Conservation (phyloP, 2,888 invertebrate species). For the Trachelus stipa region DNA sequence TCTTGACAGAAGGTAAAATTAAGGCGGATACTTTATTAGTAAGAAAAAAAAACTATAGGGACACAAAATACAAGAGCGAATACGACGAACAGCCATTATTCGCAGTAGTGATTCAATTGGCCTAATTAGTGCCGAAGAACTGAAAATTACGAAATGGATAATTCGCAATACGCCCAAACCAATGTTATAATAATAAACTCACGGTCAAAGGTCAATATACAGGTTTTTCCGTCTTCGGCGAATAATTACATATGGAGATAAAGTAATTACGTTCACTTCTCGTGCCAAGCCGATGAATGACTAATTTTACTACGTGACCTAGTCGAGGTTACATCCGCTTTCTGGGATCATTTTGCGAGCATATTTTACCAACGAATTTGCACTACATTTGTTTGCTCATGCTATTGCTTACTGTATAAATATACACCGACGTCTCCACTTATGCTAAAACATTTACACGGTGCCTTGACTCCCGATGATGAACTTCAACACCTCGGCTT, state of each 20-base stretch:
- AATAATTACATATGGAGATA: background rate
- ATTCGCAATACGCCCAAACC: background rate
- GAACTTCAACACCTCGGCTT: background rate
- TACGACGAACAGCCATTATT: background rate
- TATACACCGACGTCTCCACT: background rate
- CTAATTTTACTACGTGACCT: slow-evolving; percentile 13
- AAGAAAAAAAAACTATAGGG: too few relatives aligned
- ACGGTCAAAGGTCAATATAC: background rate
- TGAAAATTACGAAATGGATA: background rate
- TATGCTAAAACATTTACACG: background rate
- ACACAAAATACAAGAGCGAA: background rate
- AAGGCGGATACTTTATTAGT: background rate
- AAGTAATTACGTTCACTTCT: background rate
- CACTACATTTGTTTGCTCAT: slow-evolving; percentile 1
- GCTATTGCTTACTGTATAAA: background rate
- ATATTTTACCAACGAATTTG: slow-evolving; percentile 11
- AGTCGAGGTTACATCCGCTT: slow-evolving; percentile 18
- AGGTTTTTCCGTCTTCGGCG: background rate
- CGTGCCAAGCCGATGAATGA: background rate
- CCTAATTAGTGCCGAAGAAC: background rate
- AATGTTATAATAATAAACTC: background rate
- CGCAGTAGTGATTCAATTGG: background rate
- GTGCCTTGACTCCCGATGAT: background rate
- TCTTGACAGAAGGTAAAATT: background rate
- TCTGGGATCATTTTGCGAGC: slow-evolving; percentile 7